Evolutionary conservation across 2,797 vertebrate genomes (phyloP), one percentile per base, ranked within the genome.

Genomic region (Hafferia zeledoni): DNA sequence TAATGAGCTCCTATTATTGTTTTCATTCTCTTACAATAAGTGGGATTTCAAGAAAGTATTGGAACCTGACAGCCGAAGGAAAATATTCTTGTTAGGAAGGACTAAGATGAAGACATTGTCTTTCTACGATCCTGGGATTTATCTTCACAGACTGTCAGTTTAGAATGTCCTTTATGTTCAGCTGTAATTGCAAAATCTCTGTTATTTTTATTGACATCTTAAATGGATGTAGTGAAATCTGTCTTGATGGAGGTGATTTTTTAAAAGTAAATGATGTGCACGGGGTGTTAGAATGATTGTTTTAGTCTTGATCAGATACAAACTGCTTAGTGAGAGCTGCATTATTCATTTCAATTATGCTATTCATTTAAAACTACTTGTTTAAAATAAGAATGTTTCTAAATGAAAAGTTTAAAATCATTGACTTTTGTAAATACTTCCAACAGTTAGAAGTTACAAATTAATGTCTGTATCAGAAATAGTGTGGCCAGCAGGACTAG

Each of bases 1-100:
- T 96, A 95, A 96, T 93, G 81, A 97, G 65, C 17, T 91, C 67
- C 49, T 94, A 56, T 93, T 87, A 95, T 82, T 95, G 83, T 93
- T 96, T 95, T 94, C 61, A 49, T 87, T 94, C 44, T 78, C 46
- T 33, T 76, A 87, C 9, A 59, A 25, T 46, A 89, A 68, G 63
- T 85, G 56, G 41, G 77, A 95, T 93, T 91, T 91, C 74, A 89
- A 63, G 46, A 59, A 84, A 74, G 19, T 71, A 64, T 67, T 7
- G 22, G 55, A 94, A 88, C 18, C 33, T 90, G 76, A 92, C 83
- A 95, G 70, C 28, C 72, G 61, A 94, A 83, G 65, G 46, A 82
- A 93, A 82, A 33, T 44, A 50, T 86, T 79, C 60, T 90, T 94
- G 43, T 84, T 80, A 81, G 53, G 41, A 83, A 96, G 95, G 94